Conservation (phyloP, 2,888 invertebrate genomes). For the Sipha maydis region DNA sequence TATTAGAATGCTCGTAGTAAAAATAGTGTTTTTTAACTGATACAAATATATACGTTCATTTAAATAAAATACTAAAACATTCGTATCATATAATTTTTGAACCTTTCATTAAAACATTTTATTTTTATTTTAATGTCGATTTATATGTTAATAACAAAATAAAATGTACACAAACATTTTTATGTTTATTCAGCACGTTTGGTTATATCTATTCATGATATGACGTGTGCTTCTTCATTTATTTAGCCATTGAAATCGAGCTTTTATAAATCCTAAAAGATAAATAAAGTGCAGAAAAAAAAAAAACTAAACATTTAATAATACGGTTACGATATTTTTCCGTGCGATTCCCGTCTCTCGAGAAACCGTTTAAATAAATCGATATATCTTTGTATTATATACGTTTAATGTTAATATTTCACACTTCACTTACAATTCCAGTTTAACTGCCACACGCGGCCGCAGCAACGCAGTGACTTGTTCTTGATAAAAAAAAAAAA, state of each 20-base stretch:
- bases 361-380: conserved; percentile 7
- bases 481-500: neutral
- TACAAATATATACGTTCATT: too few relatives aligned
- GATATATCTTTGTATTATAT: too few relatives aligned
- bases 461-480: neutral
- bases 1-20: too few relatives aligned
- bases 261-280: neutral
- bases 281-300: neutral
- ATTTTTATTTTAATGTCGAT: neutral
- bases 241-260: neutral
- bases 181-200: neutral
- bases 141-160: neutral
- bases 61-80: too few relatives aligned
- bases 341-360: neutral
- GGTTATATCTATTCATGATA: neutral
- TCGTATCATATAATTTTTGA: too few relatives aligned
- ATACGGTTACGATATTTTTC: too few relatives aligned
- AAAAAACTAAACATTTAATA: too few relatives aligned
- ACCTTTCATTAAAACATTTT: too few relatives aligned
- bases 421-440: neutral
- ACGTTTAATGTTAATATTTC: neutral
- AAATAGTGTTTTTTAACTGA: too few relatives aligned
- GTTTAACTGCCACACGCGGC: neutral
- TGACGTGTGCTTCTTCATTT: neutral
- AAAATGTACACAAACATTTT: neutral